Percentiles rank a stretch among this genome's conserved stretches.
phyloP scores from a whole-genome alignment of 2,888 invertebrate genomes.

The Cabera pusaria region DNA sequence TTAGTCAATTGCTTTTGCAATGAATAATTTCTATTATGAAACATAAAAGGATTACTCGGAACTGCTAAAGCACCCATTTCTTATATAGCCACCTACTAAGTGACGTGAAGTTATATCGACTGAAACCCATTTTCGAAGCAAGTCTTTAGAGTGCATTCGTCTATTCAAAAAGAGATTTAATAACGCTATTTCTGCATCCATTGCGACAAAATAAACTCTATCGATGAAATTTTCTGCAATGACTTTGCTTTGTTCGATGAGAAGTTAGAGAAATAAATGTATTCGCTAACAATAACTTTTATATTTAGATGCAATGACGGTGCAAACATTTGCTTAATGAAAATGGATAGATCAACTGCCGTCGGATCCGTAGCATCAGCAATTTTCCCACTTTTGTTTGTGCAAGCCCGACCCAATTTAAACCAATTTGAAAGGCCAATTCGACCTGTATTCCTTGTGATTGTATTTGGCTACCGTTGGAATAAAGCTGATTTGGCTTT shows the following conservation, averaged over 20 bases:
- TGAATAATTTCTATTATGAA: too few relatives aligned
- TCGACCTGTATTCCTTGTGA: constrained; percentile 70
- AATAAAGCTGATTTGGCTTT: constrained; percentile 63
- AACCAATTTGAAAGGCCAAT: constrained; percentile 74
- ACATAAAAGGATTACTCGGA: too few relatives aligned
- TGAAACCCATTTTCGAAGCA: constrained; percentile 9
- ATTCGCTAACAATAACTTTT: not conserved
- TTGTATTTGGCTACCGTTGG: constrained; percentile 64
- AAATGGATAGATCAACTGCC: constrained; percentile 52
- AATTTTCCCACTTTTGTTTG: constrained; percentile 67
- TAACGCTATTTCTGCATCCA: constrained; percentile 20
- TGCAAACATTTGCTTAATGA: constrained; percentile 48
- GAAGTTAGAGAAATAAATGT: too few relatives aligned
- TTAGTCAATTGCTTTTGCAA: too few relatives aligned
- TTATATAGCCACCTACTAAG: too few relatives aligned
- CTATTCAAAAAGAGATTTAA: constrained; percentile 26
- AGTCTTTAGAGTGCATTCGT: constrained; percentile 17
- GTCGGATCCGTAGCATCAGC: constrained; percentile 52
- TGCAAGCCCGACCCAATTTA: constrained; percentile 73
- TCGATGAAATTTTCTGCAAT: constrained; percentile 7
- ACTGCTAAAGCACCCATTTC: too few relatives aligned
- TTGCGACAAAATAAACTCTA: constrained; percentile 15
- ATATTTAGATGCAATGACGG: constrained; percentile 6
- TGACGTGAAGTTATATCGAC: constrained; percentile 1
- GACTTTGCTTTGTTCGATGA: constrained; percentile 27